phyloP scores from a whole-genome alignment of 2,797 vertebrate species.

The Microchirus variegatus region DNA sequence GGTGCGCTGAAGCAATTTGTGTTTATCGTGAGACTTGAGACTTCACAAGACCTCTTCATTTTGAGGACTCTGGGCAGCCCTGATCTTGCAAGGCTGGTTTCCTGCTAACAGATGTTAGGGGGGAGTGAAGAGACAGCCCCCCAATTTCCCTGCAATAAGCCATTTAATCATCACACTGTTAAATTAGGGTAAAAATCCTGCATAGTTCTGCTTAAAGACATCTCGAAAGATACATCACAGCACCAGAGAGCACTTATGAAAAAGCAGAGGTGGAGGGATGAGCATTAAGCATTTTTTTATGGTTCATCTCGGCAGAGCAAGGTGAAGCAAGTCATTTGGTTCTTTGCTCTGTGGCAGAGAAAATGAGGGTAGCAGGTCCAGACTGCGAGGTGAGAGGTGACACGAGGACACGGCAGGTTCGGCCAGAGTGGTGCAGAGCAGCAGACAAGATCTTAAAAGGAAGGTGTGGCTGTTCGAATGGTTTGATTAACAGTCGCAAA shows the following conservation, averaged over 20 bases:
- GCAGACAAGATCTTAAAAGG: slow-evolving; percentile 90
- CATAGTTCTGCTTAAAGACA: slow-evolving; percentile 1
- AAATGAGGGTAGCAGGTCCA: slow-evolving; percentile 38
- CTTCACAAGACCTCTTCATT: too few relatives aligned
- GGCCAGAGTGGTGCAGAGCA: slow-evolving; percentile 76
- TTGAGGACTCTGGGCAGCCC: too few relatives aligned
- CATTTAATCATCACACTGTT: too few relatives aligned
- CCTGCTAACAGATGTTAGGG: too few relatives aligned
- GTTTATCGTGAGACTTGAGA: too few relatives aligned
- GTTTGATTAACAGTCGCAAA: slow-evolving; percentile 88
- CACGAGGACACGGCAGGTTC: slow-evolving; percentile 31
- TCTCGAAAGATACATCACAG: slow-evolving; percentile 6
- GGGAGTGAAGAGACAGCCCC: too few relatives aligned
- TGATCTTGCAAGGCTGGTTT: too few relatives aligned
- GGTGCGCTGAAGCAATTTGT: too few relatives aligned
- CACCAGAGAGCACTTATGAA: slow-evolving; percentile 9
- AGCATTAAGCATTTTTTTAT: neutral
- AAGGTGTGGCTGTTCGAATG: slow-evolving; percentile 88
- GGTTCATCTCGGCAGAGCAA: slow-evolving; percentile 25
- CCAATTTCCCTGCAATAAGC: too few relatives aligned
- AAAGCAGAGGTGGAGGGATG: slow-evolving; percentile 5
- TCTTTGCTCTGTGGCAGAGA: slow-evolving; percentile 27
- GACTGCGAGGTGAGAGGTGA: slow-evolving; percentile 20
- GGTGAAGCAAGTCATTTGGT: slow-evolving; percentile 28
- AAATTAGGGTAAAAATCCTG: too few relatives aligned